Percentiles rank a stretch among this genome's conserved stretches.
phyloP scores from a whole-genome alignment of 2,113 vertebrate species.

The Himantopus leucocephalus region DNA sequence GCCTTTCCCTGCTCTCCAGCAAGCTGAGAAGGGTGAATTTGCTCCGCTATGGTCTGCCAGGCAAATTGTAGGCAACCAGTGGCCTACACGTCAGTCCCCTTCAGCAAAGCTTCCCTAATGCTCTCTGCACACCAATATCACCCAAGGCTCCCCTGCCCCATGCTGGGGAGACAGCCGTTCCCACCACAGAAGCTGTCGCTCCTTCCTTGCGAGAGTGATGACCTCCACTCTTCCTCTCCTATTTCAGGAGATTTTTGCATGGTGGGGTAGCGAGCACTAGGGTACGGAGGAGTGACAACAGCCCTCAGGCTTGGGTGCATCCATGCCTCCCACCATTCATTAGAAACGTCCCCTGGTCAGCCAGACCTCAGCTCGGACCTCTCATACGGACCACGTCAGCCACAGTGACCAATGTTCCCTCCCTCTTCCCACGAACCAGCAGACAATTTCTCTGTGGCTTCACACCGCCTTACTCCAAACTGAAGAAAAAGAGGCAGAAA shows the following conservation, averaged over 20 bases:
- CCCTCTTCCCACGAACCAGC: not conserved
- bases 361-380: not conserved
- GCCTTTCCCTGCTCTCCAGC: not conserved
- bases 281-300: not conserved
- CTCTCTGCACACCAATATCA: not conserved
- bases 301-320: not conserved
- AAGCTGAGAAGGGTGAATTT: not conserved
- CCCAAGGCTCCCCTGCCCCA: not conserved
- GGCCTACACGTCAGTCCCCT: not conserved
- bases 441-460: accelerated
- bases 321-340: not conserved
- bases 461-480: not conserved
- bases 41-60: not conserved
- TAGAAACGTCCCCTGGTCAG: not conserved
- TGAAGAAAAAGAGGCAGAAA: not conserved
- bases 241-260: not conserved
- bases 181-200: not conserved
- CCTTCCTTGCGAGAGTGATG: not conserved
- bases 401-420: not conserved
- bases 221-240: not conserved
- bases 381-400: not conserved
- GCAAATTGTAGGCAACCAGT: not conserved
- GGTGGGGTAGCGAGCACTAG: not conserved
- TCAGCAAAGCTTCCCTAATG: not conserved
- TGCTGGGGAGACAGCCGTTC: not conserved